phyloP scores from a whole-genome alignment of 1,140 invertebrate species.

The Cecropterus lyciades region DNA sequence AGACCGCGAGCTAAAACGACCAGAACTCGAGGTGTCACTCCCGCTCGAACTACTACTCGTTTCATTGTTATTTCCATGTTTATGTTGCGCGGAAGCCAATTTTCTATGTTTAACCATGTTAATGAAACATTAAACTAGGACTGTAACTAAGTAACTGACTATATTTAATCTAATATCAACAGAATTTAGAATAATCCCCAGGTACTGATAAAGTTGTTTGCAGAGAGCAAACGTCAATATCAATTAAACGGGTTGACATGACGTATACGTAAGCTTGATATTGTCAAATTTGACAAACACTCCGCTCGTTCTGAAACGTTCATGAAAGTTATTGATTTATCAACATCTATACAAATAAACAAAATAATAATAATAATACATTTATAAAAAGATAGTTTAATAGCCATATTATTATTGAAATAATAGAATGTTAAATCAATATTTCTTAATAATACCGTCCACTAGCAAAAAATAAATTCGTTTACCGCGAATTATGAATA shows the following conservation, averaged over 20 bases:
- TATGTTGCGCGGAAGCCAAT: constrained; percentile 45
- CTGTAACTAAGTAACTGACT: constrained; percentile 9
- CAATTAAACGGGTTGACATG: background rate
- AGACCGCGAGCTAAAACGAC: constrained; percentile 60
- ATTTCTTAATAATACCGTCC: too few species aligned
- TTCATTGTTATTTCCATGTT: constrained; percentile 78
- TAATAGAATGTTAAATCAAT: too few species aligned
- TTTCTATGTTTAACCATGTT: constrained; percentile 74
- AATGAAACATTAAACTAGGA: constrained; percentile 26
- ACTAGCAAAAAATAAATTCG: too few species aligned
- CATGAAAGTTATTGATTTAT: too few species aligned
- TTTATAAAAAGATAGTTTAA: too few species aligned
- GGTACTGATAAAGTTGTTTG: background rate
- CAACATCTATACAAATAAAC: too few species aligned
- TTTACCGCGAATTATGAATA: too few species aligned
- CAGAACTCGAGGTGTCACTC: constrained; percentile 57
- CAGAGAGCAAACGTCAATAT: constrained; percentile 23
- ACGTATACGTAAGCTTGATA: constrained; percentile 5
- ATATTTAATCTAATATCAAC: background rate
- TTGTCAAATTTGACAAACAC: background rate
- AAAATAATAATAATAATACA: too few species aligned
- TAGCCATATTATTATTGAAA: too few species aligned
- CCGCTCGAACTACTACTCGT: constrained; percentile 70
- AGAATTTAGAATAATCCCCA: constrained; percentile 3
- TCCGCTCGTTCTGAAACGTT: constrained; percentile 1